Evolutionary conservation across 2,113 vertebrate genomes (phyloP).

Genomic region (Oncorhynchus nerka): DNA sequence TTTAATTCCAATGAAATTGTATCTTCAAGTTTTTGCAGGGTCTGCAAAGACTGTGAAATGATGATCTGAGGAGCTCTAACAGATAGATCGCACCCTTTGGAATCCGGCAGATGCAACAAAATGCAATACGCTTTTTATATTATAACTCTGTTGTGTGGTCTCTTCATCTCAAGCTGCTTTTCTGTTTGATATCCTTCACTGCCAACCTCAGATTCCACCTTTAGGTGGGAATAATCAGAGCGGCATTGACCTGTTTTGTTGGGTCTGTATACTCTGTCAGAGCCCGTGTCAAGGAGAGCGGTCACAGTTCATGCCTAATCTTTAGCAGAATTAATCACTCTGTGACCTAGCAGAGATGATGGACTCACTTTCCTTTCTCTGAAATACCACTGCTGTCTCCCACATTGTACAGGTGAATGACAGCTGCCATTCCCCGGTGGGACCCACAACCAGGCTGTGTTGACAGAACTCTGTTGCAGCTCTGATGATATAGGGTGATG

Average conservation of each 20-base stretch:
- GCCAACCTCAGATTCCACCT: slow-evolving; percentile 19
- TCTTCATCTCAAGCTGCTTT: slow-evolving; percentile 31
- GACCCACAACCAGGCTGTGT: slow-evolving; percentile 21
- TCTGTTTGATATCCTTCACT: slow-evolving; percentile 20
- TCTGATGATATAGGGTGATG: slow-evolving; percentile 58
- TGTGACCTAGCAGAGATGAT: slow-evolving; percentile 65
- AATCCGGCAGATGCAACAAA: background rate
- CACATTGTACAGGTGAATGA: slow-evolving; percentile 69
- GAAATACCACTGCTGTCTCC: slow-evolving; percentile 63
- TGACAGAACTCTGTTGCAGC: slow-evolving; percentile 59
- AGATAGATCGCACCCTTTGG: too few species aligned
- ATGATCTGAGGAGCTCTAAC: too few species aligned
- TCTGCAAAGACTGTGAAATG: too few species aligned
- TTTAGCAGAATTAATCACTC: slow-evolving; percentile 61
- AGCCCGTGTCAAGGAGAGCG: slow-evolving; percentile 42
- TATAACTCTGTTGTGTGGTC: background rate
- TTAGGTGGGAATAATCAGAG: slow-evolving; percentile 27
- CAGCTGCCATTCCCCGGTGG: slow-evolving; percentile 59
- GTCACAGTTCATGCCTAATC: slow-evolving; percentile 49
- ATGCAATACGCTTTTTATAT: background rate
- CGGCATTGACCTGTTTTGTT: slow-evolving; percentile 36
- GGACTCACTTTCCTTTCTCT: slow-evolving; percentile 54
- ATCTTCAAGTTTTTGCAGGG: too few species aligned
- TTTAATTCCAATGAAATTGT: too few species aligned
- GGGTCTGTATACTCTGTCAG: slow-evolving; percentile 43